phyloP scores from a whole-genome alignment of 2,113 vertebrate species.

The Bubo blakistoni region DNA sequence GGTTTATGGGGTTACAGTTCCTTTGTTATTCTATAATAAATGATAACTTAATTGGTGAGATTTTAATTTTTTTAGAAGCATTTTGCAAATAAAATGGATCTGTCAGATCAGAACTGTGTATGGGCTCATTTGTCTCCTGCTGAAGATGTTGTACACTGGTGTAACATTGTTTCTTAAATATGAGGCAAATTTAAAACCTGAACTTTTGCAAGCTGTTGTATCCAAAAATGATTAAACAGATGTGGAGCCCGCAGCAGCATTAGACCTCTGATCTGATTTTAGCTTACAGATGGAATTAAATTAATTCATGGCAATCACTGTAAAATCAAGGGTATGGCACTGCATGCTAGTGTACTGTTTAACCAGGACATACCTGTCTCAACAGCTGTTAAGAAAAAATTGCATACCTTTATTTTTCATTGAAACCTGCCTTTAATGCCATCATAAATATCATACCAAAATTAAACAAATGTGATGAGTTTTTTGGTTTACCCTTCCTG shows the following conservation, averaged over 20 bases:
- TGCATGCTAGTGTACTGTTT: slow-evolving; percentile 47
- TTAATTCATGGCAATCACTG: slow-evolving; percentile 64
- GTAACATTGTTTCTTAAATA: slow-evolving; percentile 60
- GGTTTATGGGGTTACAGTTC: neutral
- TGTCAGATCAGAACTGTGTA: neutral
- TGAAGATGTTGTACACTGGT: neutral
- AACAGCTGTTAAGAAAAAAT: slow-evolving; percentile 62
- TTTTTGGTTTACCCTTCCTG: neutral
- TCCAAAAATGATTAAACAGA: slow-evolving; percentile 75
- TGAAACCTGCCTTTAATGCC: slow-evolving; percentile 32
- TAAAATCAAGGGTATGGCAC: slow-evolving; percentile 67
- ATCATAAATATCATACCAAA: slow-evolving; percentile 48
- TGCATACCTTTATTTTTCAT: slow-evolving; percentile 53
- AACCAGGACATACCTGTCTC: slow-evolving; percentile 56
- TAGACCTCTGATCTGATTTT: slow-evolving; percentile 76
- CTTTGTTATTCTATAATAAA: neutral
- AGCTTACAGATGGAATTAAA: slow-evolving; percentile 75
- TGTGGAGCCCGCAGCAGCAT: slow-evolving; percentile 71
- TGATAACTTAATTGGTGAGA: neutral
- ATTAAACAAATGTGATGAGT: slow-evolving; percentile 5
- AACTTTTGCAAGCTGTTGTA: slow-evolving; percentile 70
- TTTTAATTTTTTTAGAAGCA: neutral
- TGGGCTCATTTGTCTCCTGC: neutral
- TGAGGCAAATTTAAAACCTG: slow-evolving; percentile 67
- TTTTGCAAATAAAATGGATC: neutral